Base-by-base conservation (phyloP, 2,888 invertebrate species). In the Polia nebulosa region DNA sequence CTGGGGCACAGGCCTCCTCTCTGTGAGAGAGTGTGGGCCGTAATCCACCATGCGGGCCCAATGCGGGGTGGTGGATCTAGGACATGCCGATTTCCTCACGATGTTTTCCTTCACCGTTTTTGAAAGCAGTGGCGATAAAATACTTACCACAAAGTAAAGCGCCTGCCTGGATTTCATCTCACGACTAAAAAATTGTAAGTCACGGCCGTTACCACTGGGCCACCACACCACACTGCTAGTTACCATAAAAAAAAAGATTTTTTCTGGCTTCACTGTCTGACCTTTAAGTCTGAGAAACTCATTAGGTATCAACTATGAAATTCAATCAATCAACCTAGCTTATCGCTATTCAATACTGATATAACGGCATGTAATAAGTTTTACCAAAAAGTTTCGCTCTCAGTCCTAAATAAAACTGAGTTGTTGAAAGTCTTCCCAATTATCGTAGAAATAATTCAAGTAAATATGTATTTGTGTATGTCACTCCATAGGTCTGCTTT, bases 301-400 rank as follows among this genome's bases (percentile, higher is more conserved):
- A 15, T 39, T 39, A 29, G 20, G 1, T 59, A 6, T 29, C 45
- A 45, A 45, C n/a, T 17, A 27, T 11, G 15, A 29, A 0, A 3
- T 9, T 11, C 3, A 34, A 45, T 59, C 11, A 44, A 45, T 72
- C n/a, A 29, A 60, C 9, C 15, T 8, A n/a, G 9, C 60, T 45
- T 17, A 45, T 47, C 15, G 11, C 6, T 47, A 9, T 61, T 47
- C 15, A 20, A 45, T 45, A 29, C 8, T 15, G 22, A 5, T n/a
- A 8, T 22, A 15, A 17, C 7, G n/a, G n/a, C 20, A 27, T 69
- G 9, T 27, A 25, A 44, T n/a, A 41, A 20, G 20, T 22, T 57
- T 15, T n/a, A 17, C 2, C 11, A 22, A 27, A 32, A 57, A 66
- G 4, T 13, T 69, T 36, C 13, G 13, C 2, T n/a, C 25, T 44